A percentile compares a stretch with the other conserved stretches of the same genome.
These are phyloP conservation scores for Falco peregrinus DNA, from an alignment of 2,797 vertebrate species.

Conservation along the genomic window DNA sequence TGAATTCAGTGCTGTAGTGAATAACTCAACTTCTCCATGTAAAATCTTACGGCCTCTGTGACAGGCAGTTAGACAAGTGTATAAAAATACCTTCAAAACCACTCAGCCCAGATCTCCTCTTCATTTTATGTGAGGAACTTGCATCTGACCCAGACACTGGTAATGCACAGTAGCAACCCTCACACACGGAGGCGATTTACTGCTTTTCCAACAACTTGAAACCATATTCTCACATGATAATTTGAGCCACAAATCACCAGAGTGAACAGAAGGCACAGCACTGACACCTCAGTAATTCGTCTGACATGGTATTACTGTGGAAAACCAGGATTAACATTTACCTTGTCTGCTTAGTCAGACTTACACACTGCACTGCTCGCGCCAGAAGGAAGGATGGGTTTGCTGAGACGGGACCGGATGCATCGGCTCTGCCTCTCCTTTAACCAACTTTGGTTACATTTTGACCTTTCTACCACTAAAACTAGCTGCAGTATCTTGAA, in stretches of 20 bases:
- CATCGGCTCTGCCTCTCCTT: not conserved
- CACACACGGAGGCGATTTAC: not conserved
- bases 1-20: not conserved
- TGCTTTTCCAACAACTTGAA: not conserved
- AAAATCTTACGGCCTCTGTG: not conserved
- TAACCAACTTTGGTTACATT: not conserved
- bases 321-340: constrained; percentile 20
- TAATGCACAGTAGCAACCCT: not conserved
- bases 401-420: not conserved
- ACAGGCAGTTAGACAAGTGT: not conserved
- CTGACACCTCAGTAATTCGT: constrained; percentile 39
- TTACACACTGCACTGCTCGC: accelerated
- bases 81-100: not conserved
- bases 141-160: not conserved
- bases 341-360: not conserved
- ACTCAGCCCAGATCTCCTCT: not conserved
- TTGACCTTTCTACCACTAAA: not conserved
- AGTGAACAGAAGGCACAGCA: constrained; percentile 36
- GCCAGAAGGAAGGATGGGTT: not conserved
- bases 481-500: not conserved
- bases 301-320: constrained; percentile 13
- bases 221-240: not conserved
- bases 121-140: not conserved
- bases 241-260: constrained; percentile 5
- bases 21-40: not conserved